Base-by-base conservation (phyloP, 2,113 vertebrate genomes). In the Pygoscelis antarcticus region DNA sequence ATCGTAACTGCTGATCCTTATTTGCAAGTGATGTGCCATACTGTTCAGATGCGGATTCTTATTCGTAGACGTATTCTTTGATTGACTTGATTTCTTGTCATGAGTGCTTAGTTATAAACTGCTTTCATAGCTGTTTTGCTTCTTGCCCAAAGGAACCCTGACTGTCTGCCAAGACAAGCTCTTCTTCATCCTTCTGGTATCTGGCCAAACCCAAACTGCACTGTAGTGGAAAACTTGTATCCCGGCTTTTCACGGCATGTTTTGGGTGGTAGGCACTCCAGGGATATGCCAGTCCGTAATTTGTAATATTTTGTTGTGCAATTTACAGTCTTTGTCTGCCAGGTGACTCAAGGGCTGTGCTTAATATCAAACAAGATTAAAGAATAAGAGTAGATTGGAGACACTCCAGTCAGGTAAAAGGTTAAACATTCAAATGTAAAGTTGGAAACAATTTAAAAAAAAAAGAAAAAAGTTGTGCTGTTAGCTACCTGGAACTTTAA, bases 91-190 rank as follows among this genome's bases (percentile, higher is more conserved):
- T 94, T 90, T 20, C 74, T 87, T 89, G 68, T 92, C 80, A 0
- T 20, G 80, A 74, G 72, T 52, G 76, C 80, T 71, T 36, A 18
- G 84, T 42, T 90, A 16, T 14, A 88, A 91, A 61, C 75, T 92
- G 92, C 93, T 95, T 85, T 91, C 78, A 2, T 71, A 83, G 96
- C 95, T 95, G 52, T 3, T 96, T 91, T 94, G 69, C 93, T 61
- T 69, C 88, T 94, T 94, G 93, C 93, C 92, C 87, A 42, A 9
- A 95, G 96, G 90, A 96, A 4, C 62, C 44, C 44, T 46, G 44
- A 46, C 44, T 46, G 44, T 46, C 62, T 96, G 96, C 96, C 96
- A 97, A 96, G 78, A 95, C 95, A 96, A 96, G 92, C 95, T 95
- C 93, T 69, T 97, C 96, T 94, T 96, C 96, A 62, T 93, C 95